Conservation (phyloP, 2,113 vertebrate species). For the Poecilia latipinna region DNA sequence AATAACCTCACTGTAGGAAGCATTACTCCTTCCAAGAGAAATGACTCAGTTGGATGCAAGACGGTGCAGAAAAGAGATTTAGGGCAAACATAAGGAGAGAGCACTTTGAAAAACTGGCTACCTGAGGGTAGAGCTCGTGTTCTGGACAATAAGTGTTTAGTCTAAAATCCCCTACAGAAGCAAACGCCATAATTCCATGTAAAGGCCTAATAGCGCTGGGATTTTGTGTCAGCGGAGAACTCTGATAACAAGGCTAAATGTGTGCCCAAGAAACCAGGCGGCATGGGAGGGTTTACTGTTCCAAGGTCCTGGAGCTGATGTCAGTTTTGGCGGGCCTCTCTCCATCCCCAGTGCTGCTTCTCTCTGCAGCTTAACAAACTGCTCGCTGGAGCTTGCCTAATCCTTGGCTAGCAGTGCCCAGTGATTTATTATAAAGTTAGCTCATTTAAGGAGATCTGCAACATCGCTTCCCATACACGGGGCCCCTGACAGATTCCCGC, state of each 20-base stretch:
- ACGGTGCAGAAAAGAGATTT: conserved; percentile 42
- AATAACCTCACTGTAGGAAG: conserved; percentile 61
- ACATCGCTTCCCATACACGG: conserved; percentile 42
- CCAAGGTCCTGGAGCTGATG: conserved; percentile 64
- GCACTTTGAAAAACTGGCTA: conserved; percentile 30
- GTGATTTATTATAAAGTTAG: conserved; percentile 78
- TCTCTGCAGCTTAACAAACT: conserved; percentile 74
- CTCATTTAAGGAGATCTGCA: conserved; percentile 70
- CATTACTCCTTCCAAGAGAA: conserved; percentile 55
- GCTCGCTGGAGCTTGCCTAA: conserved; percentile 76
- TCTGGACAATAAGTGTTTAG: conserved; percentile 47
- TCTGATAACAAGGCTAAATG: conserved; percentile 54
- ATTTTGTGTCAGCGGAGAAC: conserved; percentile 46
- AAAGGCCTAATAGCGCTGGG: conserved; percentile 29
- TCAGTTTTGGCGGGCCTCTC: conserved; percentile 61
- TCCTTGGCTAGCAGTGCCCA: conserved; percentile 66
- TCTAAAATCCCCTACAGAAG: conserved; percentile 23
- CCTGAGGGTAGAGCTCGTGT: conserved; percentile 38
- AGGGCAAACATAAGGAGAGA: conserved; percentile 46
- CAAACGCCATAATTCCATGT: conserved; percentile 30
- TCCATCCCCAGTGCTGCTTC: conserved; percentile 57
- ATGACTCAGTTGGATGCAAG: conserved; percentile 57
- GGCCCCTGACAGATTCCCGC: conserved; percentile 42
- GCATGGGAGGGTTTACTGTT: conserved; percentile 27
- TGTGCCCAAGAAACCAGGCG: conserved; percentile 48